Percentiles rank a stretch among this genome's conserved stretches.
phyloP scores from a whole-genome alignment of 2,113 vertebrate genomes.

The Gobiocypris rarus region DNA sequence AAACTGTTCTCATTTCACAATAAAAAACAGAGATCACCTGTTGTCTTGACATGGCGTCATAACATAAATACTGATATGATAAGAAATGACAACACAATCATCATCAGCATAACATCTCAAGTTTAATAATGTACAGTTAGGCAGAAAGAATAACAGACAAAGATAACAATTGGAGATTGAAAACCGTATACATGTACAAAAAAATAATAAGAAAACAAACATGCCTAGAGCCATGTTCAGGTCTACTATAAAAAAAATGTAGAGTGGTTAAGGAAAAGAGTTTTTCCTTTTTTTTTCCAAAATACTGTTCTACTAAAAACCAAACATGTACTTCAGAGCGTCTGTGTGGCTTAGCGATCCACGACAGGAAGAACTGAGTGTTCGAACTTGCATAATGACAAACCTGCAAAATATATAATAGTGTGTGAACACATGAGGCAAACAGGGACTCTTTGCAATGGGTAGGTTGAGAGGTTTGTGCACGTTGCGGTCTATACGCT shows the following conservation, averaged over 20 bases:
- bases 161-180: slow-evolving; percentile 58
- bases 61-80: neutral
- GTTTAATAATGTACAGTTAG: slow-evolving; percentile 81
- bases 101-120: slow-evolving; percentile 66
- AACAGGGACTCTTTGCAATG: neutral
- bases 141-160: slow-evolving; percentile 65
- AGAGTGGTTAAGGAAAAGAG: slow-evolving; percentile 35
- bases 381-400: slow-evolving; percentile 32
- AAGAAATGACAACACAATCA: neutral
- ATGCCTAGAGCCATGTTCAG: slow-evolving; percentile 4
- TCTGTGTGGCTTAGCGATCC: slow-evolving; percentile 13
- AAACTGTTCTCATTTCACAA: too few relatives aligned
- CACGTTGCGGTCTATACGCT: neutral
- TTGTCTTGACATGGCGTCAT: neutral
- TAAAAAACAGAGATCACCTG: neutral
- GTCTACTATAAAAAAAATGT: slow-evolving; percentile 12
- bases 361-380: slow-evolving; percentile 35
- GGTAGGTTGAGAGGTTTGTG: neutral
- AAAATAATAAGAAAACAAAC: slow-evolving; percentile 51
- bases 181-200: slow-evolving; percentile 67
- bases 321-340: neutral
- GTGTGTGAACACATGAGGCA: neutral
- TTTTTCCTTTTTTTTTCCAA: neutral
- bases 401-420: slow-evolving; percentile 58
- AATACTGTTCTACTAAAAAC: slow-evolving; percentile 25